Percentiles rank a stretch among this genome's conserved stretches.
phyloP scores from a whole-genome alignment of 2,113 vertebrate genomes.

The Pollachius pollachius region DNA sequence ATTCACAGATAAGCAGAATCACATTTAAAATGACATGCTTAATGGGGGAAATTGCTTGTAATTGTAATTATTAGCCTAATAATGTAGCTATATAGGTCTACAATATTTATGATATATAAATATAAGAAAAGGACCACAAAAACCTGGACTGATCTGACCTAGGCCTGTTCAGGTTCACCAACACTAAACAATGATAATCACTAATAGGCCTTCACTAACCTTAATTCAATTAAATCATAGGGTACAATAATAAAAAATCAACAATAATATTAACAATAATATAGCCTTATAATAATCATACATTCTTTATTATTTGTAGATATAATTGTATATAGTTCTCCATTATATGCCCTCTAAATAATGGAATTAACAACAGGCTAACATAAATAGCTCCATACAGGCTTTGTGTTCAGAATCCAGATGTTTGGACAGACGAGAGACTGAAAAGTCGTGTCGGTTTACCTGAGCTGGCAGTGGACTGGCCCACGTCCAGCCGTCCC shows the following conservation, averaged over 20 bases:
- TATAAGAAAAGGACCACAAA: no score
- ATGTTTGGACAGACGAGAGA: no score
- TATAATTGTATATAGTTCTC: background rate
- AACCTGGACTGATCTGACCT: background rate
- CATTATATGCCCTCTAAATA: background rate
- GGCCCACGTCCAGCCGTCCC: conserved; percentile 82
- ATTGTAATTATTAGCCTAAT: no score
- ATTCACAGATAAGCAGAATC: no score
- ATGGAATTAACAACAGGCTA: no score
- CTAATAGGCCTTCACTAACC: background rate
- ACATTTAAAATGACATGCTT: no score
- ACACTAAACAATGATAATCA: background rate
- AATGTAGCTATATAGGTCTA: no score
- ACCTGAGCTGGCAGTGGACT: conserved; percentile 92
- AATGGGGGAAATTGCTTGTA: no score
- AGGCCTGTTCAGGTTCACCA: background rate
- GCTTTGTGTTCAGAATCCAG: no score
- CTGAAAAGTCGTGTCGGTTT: conserved; percentile 12
- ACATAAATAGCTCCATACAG: no score
- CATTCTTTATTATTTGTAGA: background rate
- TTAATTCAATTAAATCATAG: conserved; percentile 1
- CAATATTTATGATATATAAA: no score
- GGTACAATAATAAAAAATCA: background rate
- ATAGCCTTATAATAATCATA: background rate
- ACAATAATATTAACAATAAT: background rate